phyloP scores from a whole-genome alignment of 2,113 vertebrate genomes.

The Mungos mungo region DNA sequence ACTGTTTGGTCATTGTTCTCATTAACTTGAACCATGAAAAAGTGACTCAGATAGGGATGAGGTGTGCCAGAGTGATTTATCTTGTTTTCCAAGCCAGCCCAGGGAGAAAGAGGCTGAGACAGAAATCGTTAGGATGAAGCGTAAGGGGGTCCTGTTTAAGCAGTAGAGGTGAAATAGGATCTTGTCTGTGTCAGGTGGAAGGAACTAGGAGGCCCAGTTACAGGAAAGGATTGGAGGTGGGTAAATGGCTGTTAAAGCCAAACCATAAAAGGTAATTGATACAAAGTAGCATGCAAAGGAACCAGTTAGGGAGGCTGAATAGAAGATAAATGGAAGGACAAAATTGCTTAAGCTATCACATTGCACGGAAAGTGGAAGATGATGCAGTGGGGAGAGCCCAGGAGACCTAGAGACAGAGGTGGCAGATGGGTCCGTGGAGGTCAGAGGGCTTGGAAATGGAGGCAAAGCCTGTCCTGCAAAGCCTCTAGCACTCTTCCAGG shows the following conservation, averaged over 20 bases:
- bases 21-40: neutral
- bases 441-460: neutral
- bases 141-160: neutral
- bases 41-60: neutral
- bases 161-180: neutral
- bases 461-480: neutral
- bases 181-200: slow-evolving; percentile 34
- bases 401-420: neutral
- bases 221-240: neutral
- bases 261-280: neutral
- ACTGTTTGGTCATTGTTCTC: neutral
- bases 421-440: neutral
- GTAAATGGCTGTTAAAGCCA: neutral
- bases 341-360: neutral
- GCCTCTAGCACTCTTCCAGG: neutral
- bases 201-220: neutral
- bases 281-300: neutral
- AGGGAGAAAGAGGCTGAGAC: neutral
- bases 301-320: neutral
- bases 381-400: neutral
- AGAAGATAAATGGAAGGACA: neutral
- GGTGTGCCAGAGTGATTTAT: neutral
- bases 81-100: neutral
- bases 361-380: neutral
- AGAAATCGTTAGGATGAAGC: neutral